Evolutionary conservation across 1,140 invertebrate genomes (phyloP).

Genomic region (Parapsyche elsis): DNA sequence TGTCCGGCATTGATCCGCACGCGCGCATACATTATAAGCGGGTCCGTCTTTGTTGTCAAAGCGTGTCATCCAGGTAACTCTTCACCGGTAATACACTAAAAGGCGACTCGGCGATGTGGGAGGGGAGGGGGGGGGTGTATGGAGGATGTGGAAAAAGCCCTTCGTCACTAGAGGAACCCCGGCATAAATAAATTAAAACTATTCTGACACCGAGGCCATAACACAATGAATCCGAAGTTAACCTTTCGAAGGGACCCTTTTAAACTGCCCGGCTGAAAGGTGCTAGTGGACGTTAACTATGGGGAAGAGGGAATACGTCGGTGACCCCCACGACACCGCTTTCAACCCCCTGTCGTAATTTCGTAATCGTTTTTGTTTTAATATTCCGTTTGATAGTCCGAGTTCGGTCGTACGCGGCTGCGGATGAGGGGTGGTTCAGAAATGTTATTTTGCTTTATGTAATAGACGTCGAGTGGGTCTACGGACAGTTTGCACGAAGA

Average conservation of each 20-base stretch:
- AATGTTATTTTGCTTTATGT: constrained; percentile 56
- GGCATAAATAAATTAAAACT: constrained; percentile 56
- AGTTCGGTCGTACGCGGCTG: constrained; percentile 31
- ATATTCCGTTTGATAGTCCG: constrained; percentile 56
- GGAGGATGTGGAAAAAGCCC: constrained; percentile 45
- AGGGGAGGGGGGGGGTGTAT: constrained; percentile 18
- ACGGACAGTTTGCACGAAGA: constrained; percentile 54
- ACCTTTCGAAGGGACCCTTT: constrained; percentile 55
- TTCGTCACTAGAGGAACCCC: constrained; percentile 24
- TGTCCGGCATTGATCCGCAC: not conserved
- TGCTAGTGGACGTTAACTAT: constrained; percentile 1
- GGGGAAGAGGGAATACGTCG: not conserved
- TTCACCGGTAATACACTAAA: not conserved
- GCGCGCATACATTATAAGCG: not conserved
- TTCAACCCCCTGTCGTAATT: constrained; percentile 50
- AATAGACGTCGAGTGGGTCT: constrained; percentile 42
- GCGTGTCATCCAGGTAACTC: not conserved
- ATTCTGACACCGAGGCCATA: constrained; percentile 50
- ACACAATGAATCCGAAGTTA: constrained; percentile 55
- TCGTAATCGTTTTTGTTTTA: constrained; percentile 57
- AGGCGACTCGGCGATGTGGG: not conserved
- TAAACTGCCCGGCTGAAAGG: constrained; percentile 47
- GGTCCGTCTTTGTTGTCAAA: constrained; percentile 9
- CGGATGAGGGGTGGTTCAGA: constrained; percentile 23
- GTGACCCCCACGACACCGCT: constrained; percentile 19